Base-by-base conservation (phyloP, 2,113 vertebrate species). In the Arizona elegans region DNA sequence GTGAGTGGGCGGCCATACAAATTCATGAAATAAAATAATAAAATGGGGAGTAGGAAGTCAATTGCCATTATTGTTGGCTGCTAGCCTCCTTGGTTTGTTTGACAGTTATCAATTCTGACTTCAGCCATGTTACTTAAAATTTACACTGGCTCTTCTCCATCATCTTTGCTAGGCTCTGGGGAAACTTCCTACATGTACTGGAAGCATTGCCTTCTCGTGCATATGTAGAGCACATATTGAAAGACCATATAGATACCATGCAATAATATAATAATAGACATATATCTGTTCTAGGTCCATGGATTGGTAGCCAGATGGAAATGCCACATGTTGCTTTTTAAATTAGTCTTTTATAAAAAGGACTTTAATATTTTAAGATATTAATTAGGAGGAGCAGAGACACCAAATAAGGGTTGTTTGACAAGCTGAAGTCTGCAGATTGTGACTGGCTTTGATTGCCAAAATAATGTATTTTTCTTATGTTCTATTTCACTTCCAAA, bases 81-180 rank as follows among this genome's bases (percentile, higher is more conserved):
- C 90, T 47, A 89, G 29, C 54, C 81, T 47, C 81, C 81, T 75
- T 92, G 55, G 62, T 92, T 95, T 95, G 53, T n/a, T 1, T 91
- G 43, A 94, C 53, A 95, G 89, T 87, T 58, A 47, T 19, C 10
- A 5, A 55, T 92, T 91, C 91, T 3, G 13, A 94, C 90, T 95
- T 96, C 54, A 90, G 5, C 7, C 90, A 4, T 86, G 53, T 19
- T 91, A 93, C 92, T 92, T 93, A 93, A 92, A 94, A 85, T 93
- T 95, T 43, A 92, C n/a, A 92, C 3, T 33, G 55, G 33, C 8
- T 94, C 23, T 89, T 47, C 92, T 11, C 5, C 92, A 90, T n/a
- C 65, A 4, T 29, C 3, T 89, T 95, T 52, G 0, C 0, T 91
- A 29, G 47, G 52, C 58, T 95, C 88, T 3, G 38, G 1, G 92